Evolutionary conservation across 2,797 vertebrate genomes (phyloP).

Genomic region (Ceyx erithaca): DNA sequence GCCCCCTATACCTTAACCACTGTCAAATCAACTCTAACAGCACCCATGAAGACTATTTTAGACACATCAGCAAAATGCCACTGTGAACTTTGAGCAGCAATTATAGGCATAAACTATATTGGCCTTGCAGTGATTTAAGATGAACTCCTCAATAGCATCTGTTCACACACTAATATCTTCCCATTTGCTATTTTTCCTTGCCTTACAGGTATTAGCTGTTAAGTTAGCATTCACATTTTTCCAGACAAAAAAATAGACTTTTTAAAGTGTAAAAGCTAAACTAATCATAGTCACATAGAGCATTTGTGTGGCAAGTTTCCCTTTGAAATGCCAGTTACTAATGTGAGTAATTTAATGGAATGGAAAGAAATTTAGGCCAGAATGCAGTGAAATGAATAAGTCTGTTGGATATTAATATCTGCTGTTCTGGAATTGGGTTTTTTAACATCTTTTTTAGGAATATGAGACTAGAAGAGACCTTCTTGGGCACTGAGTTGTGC

Average conservation of each 20-base stretch:
- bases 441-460: neutral
- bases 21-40: conserved; percentile 63
- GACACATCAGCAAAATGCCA: conserved; percentile 78
- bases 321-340: conserved; percentile 30
- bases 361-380: neutral
- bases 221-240: neutral
- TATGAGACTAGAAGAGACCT: neutral
- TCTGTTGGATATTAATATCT: neutral
- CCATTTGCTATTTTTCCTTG: neutral
- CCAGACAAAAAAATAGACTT: neutral
- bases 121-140: conserved; percentile 47
- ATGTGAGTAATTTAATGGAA: neutral
- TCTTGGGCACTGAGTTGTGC: neutral
- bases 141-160: conserved; percentile 33
- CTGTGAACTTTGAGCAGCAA: conserved; percentile 76
- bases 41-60: conserved; percentile 69
- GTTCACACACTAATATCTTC: conserved; percentile 9
- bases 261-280: neutral
- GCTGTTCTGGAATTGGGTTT: neutral
- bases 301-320: neutral
- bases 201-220: neutral
- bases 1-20: conserved; percentile 65
- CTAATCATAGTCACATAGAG: neutral
- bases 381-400: neutral
- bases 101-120: conserved; percentile 64